Conservation (phyloP, 2,797 vertebrate species). For the Coccyzus lansbergi region DNA sequence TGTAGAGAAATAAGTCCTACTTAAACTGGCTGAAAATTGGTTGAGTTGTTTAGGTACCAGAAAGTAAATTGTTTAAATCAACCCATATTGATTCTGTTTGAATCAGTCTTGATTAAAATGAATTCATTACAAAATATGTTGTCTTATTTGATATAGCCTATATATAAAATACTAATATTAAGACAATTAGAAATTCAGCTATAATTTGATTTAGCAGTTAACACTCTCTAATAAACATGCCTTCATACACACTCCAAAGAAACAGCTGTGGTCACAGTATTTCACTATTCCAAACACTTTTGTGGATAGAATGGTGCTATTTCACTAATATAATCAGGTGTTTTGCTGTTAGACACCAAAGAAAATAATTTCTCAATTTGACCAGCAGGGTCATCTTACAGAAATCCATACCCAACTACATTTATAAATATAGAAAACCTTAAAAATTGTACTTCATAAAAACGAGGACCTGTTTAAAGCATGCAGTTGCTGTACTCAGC, state of each 20-base stretch:
- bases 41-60: not conserved
- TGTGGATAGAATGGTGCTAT: not conserved
- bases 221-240: not conserved
- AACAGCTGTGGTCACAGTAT: not conserved
- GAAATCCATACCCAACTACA: rapidly evolving
- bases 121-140: not conserved
- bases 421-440: not conserved
- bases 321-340: not conserved
- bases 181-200: not conserved
- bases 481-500: not conserved
- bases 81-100: not conserved
- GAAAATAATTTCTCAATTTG: not conserved
- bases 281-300: not conserved
- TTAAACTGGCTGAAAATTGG: not conserved
- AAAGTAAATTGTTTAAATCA: not conserved
- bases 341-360: not conserved
- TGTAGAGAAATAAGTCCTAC: not conserved
- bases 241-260: not conserved
- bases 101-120: not conserved
- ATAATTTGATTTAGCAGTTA: not conserved
- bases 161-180: not conserved
- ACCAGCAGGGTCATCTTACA: not conserved
- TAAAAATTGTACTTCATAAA: not conserved
- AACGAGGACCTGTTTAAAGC: not conserved
- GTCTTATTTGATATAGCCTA: not conserved